Conservation (phyloP, 1,140 invertebrate species). For the Eurosta solidaginis region DNA sequence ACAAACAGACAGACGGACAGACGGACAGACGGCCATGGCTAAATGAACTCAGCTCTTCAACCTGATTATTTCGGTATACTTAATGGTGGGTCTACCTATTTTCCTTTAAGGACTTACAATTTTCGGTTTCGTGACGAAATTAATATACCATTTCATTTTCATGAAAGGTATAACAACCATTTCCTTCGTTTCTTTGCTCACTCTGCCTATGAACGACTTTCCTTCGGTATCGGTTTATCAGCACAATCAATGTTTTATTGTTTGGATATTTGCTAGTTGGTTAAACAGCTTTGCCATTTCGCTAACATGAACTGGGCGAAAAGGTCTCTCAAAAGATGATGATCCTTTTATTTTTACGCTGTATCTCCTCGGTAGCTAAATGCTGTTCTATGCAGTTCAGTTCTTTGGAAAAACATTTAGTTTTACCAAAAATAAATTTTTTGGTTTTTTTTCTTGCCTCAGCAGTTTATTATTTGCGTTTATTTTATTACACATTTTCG, state of each 20-base stretch:
- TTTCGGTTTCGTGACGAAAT: too few species aligned
- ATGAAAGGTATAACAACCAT: too few species aligned
- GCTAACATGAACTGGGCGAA: background rate
- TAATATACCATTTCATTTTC: too few species aligned
- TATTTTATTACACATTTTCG: slow-evolving; percentile 21
- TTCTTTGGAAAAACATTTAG: background rate
- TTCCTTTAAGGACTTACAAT: too few species aligned
- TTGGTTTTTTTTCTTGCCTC: background rate
- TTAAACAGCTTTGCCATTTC: slow-evolving; percentile 22
- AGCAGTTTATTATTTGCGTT: slow-evolving; percentile 22
- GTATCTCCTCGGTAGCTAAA: background rate
- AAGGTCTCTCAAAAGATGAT: slow-evolving; percentile 19
- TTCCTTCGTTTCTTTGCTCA: too few species aligned
- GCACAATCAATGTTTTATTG: slow-evolving; percentile 20
- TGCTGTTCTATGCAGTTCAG: background rate
- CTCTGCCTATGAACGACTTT: too few species aligned
- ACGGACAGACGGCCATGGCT: too few species aligned
- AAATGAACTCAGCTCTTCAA: too few species aligned
- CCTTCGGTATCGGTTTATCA: slow-evolving; percentile 27
- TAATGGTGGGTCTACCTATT: too few species aligned
- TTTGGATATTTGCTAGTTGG: slow-evolving; percentile 13
- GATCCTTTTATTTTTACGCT: background rate
- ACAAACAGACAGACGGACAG: too few species aligned
- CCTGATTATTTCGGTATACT: too few species aligned
- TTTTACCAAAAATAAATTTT: background rate